A percentile compares a stretch with the other conserved stretches of the same genome.
Evolutionary conservation across 2,797 vertebrate genomes (phyloP).

Genomic region (Cynopterus sphinx): DNA sequence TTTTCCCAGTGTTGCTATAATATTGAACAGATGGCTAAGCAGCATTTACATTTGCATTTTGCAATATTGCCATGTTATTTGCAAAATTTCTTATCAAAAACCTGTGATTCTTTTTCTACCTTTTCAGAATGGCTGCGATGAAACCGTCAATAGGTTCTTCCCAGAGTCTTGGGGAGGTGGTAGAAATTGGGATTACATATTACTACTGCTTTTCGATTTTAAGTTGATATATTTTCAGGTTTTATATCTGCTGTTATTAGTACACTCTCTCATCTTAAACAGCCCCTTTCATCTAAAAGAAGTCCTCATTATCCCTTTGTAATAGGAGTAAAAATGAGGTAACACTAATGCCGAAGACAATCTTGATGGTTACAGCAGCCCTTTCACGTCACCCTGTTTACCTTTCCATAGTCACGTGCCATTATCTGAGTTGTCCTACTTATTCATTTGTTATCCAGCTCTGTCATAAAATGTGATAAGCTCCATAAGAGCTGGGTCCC

Average conservation of each 20-base stretch:
- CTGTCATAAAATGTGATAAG: background rate
- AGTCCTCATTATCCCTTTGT: background rate
- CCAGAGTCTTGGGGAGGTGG: background rate
- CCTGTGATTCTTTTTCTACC: constrained; percentile 73
- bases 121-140: constrained; percentile 61
- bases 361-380: background rate
- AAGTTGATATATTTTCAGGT: background rate
- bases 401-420: background rate
- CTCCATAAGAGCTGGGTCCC: fast-evolving
- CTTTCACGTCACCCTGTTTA: background rate
- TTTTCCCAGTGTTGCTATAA: constrained; percentile 61
- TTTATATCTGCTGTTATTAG: background rate
- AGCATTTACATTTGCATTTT: constrained; percentile 80
- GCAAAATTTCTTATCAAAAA: constrained; percentile 74
- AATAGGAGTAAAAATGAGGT: background rate
- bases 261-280: background rate
- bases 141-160: constrained; percentile 46
- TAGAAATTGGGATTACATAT: background rate
- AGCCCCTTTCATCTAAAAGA: background rate
- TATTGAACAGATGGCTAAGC: constrained; percentile 74
- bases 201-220: constrained; percentile 36
- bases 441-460: background rate
- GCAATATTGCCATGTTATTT: constrained; percentile 76
- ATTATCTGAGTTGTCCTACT: background rate
- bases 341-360: background rate